These are phyloP conservation scores for Myotis brandtii DNA, from an alignment of 2,113 vertebrate genomes.

Conservation along the genomic window DNA sequence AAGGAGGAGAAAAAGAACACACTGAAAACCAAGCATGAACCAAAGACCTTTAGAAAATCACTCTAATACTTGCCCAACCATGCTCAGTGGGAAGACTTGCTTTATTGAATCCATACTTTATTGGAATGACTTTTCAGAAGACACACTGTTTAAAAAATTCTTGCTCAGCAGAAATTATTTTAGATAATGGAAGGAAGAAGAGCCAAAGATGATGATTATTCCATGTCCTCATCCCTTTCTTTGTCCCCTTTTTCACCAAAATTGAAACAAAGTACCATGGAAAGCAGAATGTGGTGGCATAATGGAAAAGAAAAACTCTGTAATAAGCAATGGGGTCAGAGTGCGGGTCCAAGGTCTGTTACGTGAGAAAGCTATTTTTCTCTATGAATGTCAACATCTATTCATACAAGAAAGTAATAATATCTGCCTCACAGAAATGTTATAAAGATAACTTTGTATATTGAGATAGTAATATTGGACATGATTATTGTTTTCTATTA, in stretches of 20 bases:
- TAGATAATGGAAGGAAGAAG: neutral
- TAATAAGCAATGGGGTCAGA: neutral
- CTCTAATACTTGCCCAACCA: slow-evolving; percentile 7
- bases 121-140: slow-evolving; percentile 48
- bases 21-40: slow-evolving; percentile 18
- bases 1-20: slow-evolving; percentile 49
- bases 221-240: neutral
- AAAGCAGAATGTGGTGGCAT: neutral
- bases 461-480: neutral
- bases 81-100: slow-evolving; percentile 1
- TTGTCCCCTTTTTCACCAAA: neutral
- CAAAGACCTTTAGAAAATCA: slow-evolving; percentile 64
- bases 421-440: neutral
- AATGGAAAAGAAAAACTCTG: neutral
- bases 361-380: neutral
- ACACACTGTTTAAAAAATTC: neutral
- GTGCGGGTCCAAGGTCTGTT: neutral
- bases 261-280: neutral
- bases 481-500: neutral
- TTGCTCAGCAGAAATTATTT: neutral
- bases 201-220: neutral
- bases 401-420: neutral
- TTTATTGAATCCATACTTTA: slow-evolving; percentile 49
- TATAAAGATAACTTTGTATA: neutral
- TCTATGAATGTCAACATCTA: slow-evolving; percentile 39